A percentile compares a stretch with the other conserved stretches of the same genome.
Conservation (phyloP, 2,113 vertebrate species). For the Onychostoma macrolepis region DNA sequence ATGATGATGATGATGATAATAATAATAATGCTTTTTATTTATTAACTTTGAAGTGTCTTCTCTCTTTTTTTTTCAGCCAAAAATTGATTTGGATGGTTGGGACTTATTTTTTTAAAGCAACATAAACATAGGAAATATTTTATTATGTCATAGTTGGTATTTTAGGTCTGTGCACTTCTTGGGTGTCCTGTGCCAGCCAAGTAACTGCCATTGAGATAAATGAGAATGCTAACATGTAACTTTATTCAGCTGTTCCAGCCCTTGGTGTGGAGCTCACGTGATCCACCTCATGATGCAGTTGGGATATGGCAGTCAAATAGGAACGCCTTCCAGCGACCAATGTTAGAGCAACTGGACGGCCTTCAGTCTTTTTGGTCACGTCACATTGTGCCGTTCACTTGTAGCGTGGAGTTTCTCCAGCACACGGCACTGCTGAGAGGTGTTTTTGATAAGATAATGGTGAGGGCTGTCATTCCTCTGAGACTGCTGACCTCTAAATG, state of each 20-base stretch:
- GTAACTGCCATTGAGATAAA: conserved; percentile 5
- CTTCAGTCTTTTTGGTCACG: neutral
- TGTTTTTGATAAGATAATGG: conserved; percentile 74
- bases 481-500: conserved; percentile 77
- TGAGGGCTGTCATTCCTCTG: conserved; percentile 62
- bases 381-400: neutral
- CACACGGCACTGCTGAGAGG: neutral
- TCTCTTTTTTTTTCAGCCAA: neutral
- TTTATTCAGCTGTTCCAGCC: neutral
- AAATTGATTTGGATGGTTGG: neutral
- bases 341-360: neutral
- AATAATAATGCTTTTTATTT: neutral
- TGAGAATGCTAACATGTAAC: neutral
- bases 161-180: neutral
- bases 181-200: neutral
- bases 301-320: neutral
- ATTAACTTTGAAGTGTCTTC: neutral
- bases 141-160: neutral
- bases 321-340: neutral
- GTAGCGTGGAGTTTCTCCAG: neutral
- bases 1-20: too few relatives aligned
- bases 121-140: neutral
- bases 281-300: neutral
- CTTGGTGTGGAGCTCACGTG: neutral
- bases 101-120: neutral